phyloP scores from a whole-genome alignment of 2,888 invertebrate species.

The Salpingus planirostris region DNA sequence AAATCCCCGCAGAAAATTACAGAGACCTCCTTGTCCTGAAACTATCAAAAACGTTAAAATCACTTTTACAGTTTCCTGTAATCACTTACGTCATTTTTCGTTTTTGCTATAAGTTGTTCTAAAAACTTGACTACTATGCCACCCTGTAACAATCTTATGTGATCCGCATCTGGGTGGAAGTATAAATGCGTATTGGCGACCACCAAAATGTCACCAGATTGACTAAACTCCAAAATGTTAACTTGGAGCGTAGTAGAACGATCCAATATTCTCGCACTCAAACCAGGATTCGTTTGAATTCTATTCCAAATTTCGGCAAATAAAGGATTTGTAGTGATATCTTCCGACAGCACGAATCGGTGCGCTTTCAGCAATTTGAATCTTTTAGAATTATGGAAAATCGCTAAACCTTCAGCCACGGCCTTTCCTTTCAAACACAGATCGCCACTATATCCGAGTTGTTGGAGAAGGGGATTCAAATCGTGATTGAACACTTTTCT shows the following conservation, averaged over 20 bases:
- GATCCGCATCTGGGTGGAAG: conserved; percentile 86
- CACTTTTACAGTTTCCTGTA: background rate
- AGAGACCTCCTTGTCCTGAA: conserved; percentile 46
- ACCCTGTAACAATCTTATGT: conserved; percentile 79
- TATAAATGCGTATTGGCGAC: conserved; percentile 86
- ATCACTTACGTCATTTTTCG: conserved; percentile 36
- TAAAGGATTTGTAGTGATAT: conserved; percentile 43
- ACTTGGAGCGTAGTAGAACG: conserved; percentile 62
- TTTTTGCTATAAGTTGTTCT: conserved; percentile 45
- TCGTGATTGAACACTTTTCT: conserved; percentile 62
- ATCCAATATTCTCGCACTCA: conserved; percentile 51
- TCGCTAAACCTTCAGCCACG: conserved; percentile 72
- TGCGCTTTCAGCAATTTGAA: conserved; percentile 51
- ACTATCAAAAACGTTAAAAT: conserved; percentile 27
- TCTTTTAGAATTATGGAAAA: conserved; percentile 62
- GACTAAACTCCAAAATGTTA: conserved; percentile 46
- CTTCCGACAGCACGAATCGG: conserved; percentile 52
- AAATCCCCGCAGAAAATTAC: conserved; percentile 88
- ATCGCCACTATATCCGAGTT: conserved; percentile 49
- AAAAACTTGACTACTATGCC: conserved; percentile 65
- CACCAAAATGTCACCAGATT: conserved; percentile 47
- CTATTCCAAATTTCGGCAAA: conserved; percentile 53
- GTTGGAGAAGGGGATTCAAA: conserved; percentile 42
- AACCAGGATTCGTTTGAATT: conserved; percentile 49
- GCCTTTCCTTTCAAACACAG: conserved; percentile 65